A percentile compares a stretch with the other conserved stretches of the same genome.
These are phyloP conservation scores for Yoshiicerus persimilis DNA, from an alignment of 1,140 invertebrate genomes.

Conservation along the genomic window DNA sequence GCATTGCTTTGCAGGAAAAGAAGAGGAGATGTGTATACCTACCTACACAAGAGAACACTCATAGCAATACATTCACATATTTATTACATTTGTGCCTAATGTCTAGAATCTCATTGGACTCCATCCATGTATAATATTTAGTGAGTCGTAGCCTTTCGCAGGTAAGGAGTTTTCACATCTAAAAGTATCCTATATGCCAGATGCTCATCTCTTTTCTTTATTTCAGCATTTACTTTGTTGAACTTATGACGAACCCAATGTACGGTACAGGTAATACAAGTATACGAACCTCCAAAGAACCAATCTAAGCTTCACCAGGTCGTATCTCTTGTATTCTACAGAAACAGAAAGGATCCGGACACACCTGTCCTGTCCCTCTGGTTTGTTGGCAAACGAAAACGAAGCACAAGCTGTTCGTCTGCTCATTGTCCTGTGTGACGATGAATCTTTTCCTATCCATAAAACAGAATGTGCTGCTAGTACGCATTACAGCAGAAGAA, in stretches of 20 bases:
- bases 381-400: conserved; percentile 19
- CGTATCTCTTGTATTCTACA: conserved; percentile 1
- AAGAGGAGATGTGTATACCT: not conserved
- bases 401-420: not conserved
- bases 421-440: conserved; percentile 11
- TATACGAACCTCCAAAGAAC: no score
- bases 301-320: no score
- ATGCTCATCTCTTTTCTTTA: not conserved
- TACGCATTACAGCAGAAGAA: not conserved
- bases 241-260: not conserved
- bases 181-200: not conserved
- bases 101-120: not conserved
- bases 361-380: conserved; percentile 19
- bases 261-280: not conserved
- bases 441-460: conserved; percentile 4
- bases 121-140: not conserved
- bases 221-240: conserved; percentile 1
- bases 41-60: not conserved
- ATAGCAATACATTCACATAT: not conserved
- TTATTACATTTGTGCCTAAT: not conserved
- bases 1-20: not conserved
- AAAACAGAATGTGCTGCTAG: not conserved
- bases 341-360: conserved; percentile 1
- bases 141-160: not conserved
- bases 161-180: not conserved